Evolutionary conservation across 2,888 invertebrate species (phyloP).

Genomic region (Ornithoptera alexandrae): DNA sequence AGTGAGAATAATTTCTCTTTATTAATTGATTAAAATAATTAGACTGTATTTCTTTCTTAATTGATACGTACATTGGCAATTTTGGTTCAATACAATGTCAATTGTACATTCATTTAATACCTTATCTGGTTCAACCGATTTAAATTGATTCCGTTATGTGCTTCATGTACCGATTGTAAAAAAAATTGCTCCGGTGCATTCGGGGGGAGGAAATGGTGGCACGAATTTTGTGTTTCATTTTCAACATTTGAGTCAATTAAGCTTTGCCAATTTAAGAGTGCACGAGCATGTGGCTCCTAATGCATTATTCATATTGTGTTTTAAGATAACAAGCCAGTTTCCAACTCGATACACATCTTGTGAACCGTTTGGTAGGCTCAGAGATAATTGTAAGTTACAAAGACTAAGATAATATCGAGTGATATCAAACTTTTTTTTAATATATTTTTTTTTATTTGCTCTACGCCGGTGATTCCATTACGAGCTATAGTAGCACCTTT

Average conservation of each 20-base stretch:
- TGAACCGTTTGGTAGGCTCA: conserved; percentile 64
- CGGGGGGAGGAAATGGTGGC: conserved; percentile 35
- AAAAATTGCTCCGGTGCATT: conserved; percentile 51
- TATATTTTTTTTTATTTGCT: not conserved
- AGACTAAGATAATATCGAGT: conserved; percentile 15
- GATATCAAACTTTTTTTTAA: too few species aligned
- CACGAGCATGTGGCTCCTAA: conserved; percentile 64
- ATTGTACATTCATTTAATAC: conserved; percentile 22
- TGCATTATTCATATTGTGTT: conserved; percentile 80
- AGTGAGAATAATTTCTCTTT: not conserved
- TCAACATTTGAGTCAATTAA: conserved; percentile 78
- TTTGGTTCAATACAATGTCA: conserved; percentile 6
- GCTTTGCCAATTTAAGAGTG: conserved; percentile 75
- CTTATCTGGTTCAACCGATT: conserved; percentile 49
- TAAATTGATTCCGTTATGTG: conserved; percentile 56
- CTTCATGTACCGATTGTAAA: conserved; percentile 49
- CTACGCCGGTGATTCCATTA: not conserved
- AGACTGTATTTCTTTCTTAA: not conserved
- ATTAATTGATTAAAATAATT: not conserved
- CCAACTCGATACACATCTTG: conserved; percentile 77
- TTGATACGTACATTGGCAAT: conserved; percentile 1
- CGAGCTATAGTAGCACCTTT: not conserved
- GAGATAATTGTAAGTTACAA: conserved; percentile 49
- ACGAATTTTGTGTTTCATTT: conserved; percentile 63
- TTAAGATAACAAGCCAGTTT: conserved; percentile 77